phyloP scores from a whole-genome alignment of 2,888 invertebrate genomes.

The Lasius fuliginosus region DNA sequence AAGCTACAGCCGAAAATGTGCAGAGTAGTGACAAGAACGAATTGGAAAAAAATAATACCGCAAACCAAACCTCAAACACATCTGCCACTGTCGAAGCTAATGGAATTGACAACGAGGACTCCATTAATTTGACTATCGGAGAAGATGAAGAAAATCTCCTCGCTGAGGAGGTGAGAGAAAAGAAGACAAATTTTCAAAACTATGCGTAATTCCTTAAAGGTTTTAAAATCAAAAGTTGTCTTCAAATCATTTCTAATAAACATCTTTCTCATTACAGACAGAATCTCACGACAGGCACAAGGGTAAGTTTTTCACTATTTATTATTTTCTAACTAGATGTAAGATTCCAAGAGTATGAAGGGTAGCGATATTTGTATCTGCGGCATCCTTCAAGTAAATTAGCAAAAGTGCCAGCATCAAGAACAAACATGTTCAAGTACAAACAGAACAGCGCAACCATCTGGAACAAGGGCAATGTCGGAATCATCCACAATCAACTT shows the following conservation, averaged over 20 bases:
- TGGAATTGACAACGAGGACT: constrained; percentile 92
- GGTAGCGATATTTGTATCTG: constrained; percentile 66
- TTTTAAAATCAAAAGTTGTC: neutral
- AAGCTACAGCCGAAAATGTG: constrained; percentile 85
- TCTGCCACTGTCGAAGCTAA: constrained; percentile 86
- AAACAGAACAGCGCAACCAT: constrained; percentile 45
- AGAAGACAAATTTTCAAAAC: neutral
- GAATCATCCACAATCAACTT: constrained; percentile 53
- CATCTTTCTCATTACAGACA: constrained; percentile 80
- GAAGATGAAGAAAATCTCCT: constrained; percentile 93
- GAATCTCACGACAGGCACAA: constrained; percentile 84
- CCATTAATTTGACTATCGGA: constrained; percentile 93
- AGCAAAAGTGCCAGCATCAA: constrained; percentile 66
- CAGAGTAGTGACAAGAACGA: constrained; percentile 86
- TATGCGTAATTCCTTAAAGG: neutral
- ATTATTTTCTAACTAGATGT: constrained; percentile 54
- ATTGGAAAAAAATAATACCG: constrained; percentile 72
- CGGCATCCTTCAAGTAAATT: constrained; percentile 65
- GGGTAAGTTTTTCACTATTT: constrained; percentile 81
- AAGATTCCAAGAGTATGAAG: constrained; percentile 64
- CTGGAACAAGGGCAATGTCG: constrained; percentile 58
- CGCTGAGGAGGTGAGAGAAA: constrained; percentile 90
- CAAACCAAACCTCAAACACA: constrained; percentile 49
- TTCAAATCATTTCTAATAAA: constrained; percentile 85
- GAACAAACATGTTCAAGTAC: constrained; percentile 66